A percentile compares a stretch with the other conserved stretches of the same genome.
These are phyloP conservation scores for Alexandromys fortis DNA, from an alignment of 2,113 vertebrate species.

Conservation along the genomic window DNA sequence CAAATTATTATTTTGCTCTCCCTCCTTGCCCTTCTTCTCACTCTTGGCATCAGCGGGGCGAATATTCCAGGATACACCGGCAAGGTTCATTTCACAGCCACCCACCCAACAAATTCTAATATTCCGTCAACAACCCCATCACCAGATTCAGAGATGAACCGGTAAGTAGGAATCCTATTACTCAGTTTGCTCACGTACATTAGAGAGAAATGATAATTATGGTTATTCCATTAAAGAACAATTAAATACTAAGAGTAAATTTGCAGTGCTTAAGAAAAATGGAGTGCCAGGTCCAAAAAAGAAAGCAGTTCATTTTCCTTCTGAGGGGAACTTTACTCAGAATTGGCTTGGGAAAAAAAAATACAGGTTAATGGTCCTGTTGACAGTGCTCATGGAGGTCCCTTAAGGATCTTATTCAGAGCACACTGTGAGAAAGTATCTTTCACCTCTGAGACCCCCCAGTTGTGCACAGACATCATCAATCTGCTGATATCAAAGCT, in stretches of 20 bases:
- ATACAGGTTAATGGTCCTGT: background rate
- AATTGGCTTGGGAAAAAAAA: background rate
- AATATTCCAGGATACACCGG: conserved; percentile 89
- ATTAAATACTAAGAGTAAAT: conserved; percentile 69
- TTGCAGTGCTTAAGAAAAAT: conserved; percentile 60
- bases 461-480: too few relatives aligned
- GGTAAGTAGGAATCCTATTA: conserved; percentile 84
- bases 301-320: background rate
- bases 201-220: conserved; percentile 67
- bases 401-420: background rate
- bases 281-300: background rate
- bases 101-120: conserved; percentile 84
- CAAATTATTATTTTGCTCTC: conserved; percentile 63
- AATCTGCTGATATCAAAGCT: background rate
- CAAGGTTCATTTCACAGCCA: conserved; percentile 86
- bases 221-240: conserved; percentile 74
- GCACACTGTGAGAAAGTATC: fast-evolving
- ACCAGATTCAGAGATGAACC: conserved; percentile 79
- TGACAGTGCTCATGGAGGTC: background rate
- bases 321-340: background rate
- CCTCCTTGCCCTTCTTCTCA: conserved; percentile 55
- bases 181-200: conserved; percentile 67
- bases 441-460: background rate
- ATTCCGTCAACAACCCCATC: conserved; percentile 78
- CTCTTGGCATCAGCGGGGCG: conserved; percentile 82